Evolutionary conservation across 2,113 vertebrate species (phyloP).

Genomic region (Serinus canaria): DNA sequence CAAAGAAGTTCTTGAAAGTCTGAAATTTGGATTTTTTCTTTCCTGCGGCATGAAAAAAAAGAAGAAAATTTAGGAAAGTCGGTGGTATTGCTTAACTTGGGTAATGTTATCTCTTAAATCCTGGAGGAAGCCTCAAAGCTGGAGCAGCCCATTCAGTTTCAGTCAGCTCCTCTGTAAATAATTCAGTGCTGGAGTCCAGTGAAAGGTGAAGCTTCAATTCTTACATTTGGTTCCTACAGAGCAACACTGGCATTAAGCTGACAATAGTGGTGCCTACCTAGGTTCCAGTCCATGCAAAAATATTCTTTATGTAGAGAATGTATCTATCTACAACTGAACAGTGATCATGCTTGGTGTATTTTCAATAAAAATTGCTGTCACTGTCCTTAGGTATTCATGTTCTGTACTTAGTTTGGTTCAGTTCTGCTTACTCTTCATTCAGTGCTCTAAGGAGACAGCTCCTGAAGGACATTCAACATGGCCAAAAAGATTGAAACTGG

Average conservation of each 20-base stretch:
- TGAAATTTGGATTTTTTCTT: constrained; percentile 95
- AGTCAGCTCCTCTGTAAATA: constrained; percentile 24
- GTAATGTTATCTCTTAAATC: background rate
- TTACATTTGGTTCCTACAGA: background rate
- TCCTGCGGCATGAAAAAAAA: constrained; percentile 68
- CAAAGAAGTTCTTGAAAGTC: constrained; percentile 88
- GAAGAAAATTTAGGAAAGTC: background rate
- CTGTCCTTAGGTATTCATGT: background rate
- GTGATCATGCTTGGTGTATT: background rate
- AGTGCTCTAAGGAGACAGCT: background rate
- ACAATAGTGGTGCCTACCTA: background rate
- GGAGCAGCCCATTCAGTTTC: background rate
- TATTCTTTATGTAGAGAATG: background rate
- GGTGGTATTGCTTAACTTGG: background rate
- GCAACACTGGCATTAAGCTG: background rate
- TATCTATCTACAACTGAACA: background rate
- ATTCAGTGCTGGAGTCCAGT: constrained; percentile 22
- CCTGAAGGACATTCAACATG: background rate
- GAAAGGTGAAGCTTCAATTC: constrained; percentile 34
- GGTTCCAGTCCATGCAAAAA: background rate
- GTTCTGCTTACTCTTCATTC: background rate
- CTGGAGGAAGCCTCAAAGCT: background rate
- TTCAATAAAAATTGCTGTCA: background rate
- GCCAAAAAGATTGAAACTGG: background rate
- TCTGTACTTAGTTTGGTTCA: background rate